Conservation (phyloP, 2,797 vertebrate species). For the Adelosebastes latens region DNA sequence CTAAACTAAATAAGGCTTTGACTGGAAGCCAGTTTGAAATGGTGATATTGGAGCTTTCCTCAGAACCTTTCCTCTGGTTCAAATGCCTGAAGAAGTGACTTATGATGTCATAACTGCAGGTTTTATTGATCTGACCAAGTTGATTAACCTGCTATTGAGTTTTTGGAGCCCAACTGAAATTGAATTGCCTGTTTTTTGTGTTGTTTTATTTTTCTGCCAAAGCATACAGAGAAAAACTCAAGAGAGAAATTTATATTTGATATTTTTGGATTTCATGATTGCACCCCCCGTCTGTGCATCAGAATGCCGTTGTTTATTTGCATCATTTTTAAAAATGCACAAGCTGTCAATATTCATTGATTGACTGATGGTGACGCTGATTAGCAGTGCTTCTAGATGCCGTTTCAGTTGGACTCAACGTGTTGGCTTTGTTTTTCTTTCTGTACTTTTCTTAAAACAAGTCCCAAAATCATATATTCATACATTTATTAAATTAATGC, state of each 20-base stretch:
- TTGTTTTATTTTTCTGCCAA: neutral
- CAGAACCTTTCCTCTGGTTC: neutral
- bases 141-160: constrained; percentile 7
- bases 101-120: neutral
- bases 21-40: neutral
- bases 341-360: neutral
- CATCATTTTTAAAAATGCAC: neutral
- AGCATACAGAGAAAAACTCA: neutral
- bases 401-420: neutral
- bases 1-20: constrained; percentile 5
- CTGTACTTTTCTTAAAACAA: neutral
- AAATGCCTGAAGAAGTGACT: neutral
- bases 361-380: neutral
- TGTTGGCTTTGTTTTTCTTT: neutral
- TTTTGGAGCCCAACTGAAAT: neutral
- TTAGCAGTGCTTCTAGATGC: neutral
- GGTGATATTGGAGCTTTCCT: neutral
- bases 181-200: neutral
- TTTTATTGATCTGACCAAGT: constrained; percentile 15
- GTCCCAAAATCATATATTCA: neutral
- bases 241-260: neutral
- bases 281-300: neutral
- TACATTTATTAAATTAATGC: neutral
- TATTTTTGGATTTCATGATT: neutral
- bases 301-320: neutral